A percentile compares a stretch with the other conserved stretches of the same genome.
These are phyloP conservation scores for Hucho hucho DNA, from an alignment of 2,113 vertebrate species.

Conservation along the genomic window DNA sequence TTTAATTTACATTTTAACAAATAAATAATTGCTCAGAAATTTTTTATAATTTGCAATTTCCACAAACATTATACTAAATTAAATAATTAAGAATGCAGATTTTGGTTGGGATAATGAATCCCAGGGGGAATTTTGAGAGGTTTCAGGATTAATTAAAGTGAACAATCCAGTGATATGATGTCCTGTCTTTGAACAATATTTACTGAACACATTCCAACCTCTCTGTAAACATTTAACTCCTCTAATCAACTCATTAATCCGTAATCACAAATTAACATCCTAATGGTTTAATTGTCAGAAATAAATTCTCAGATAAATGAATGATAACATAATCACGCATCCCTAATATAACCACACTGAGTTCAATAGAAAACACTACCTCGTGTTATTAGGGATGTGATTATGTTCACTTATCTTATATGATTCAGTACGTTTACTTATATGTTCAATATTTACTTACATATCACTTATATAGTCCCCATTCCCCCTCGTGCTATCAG, in stretches of 20 bases:
- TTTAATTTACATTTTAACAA: slow-evolving; percentile 60
- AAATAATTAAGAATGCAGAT: slow-evolving; percentile 80
- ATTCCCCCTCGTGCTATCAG: background rate
- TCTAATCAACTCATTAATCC: slow-evolving; percentile 80
- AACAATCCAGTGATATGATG: slow-evolving; percentile 66
- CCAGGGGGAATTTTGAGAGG: slow-evolving; percentile 63
- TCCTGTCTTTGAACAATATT: slow-evolving; percentile 68
- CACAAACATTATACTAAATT: slow-evolving; percentile 67
- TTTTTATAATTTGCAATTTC: slow-evolving; percentile 28
- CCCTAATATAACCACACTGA: slow-evolving; percentile 57
- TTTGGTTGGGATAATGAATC: slow-evolving; percentile 75
- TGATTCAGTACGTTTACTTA: too few relatives aligned
- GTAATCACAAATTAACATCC: slow-evolving; percentile 71
- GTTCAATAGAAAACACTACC: background rate
- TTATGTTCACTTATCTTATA: too few relatives aligned
- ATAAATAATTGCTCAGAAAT: slow-evolving; percentile 66
- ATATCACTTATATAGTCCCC: background rate
- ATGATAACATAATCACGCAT: slow-evolving; percentile 64
- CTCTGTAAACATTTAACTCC: slow-evolving; percentile 73
- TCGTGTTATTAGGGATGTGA: too few relatives aligned
- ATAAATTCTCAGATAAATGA: slow-evolving; percentile 69
- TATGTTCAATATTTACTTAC: background rate
- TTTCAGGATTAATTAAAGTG: slow-evolving; percentile 77
- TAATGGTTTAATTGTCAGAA: slow-evolving; percentile 67
- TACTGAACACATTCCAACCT: slow-evolving; percentile 65